Percentiles rank a stretch among this genome's conserved stretches.
Conservation (phyloP, 2,113 vertebrate species). For the Perca schrenkii region DNA sequence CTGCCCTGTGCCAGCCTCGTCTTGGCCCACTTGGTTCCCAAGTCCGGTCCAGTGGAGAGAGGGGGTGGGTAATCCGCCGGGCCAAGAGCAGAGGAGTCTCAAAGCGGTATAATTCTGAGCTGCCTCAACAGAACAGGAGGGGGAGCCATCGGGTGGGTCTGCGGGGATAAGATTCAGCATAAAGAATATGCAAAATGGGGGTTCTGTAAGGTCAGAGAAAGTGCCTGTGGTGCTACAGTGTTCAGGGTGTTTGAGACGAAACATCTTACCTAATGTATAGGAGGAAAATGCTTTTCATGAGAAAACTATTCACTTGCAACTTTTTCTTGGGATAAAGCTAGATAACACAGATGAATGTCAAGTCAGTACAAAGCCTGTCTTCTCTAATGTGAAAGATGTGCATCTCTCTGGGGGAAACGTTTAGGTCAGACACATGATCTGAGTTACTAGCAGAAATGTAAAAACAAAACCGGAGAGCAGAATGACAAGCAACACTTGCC, state of each 20-base stretch:
- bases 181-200: conserved; percentile 40
- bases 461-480: conserved; percentile 37
- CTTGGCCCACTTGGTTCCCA: conserved; percentile 26
- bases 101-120: conserved; percentile 83
- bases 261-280: neutral
- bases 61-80: conserved; percentile 87
- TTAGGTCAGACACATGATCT: conserved; percentile 3
- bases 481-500: conserved; percentile 74
- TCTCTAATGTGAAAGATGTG: conserved; percentile 2
- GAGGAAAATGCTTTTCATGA: neutral
- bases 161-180: conserved; percentile 66
- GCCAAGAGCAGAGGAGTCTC: conserved; percentile 88
- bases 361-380: neutral
- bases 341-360: neutral
- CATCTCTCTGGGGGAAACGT: neutral
- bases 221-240: too few relatives aligned
- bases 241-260: conserved; percentile 5
- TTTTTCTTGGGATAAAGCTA: neutral
- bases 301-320: neutral
- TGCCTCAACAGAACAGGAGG: conserved; percentile 85
- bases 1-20: neutral
- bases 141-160: conserved; percentile 89
- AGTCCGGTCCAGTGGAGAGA: conserved; percentile 86
- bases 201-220: neutral
- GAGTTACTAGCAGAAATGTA: neutral